Evolutionary conservation across 2,888 invertebrate genomes (phyloP), one percentile per base, ranked within the genome.

Genomic region (Luperina testacea): DNA sequence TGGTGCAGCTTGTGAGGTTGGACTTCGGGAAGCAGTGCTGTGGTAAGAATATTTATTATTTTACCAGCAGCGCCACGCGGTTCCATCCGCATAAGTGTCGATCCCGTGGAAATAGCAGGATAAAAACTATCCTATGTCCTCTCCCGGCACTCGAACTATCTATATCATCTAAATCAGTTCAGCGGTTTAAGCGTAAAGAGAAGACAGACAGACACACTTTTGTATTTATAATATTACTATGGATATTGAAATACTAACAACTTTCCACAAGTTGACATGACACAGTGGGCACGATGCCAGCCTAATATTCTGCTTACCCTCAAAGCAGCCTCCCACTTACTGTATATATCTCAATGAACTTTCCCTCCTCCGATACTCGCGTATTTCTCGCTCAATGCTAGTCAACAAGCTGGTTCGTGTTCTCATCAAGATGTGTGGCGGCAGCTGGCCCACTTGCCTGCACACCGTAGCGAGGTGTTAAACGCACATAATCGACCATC

Each of bases 21-120:
- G 99, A 99, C 97, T 99, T 99, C 92, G 99, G 99, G 82, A 98
- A 98, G 94, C 97, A 98, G 42, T 99, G 99, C 92, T 99, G 99
- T 93, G 99, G 99, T 98, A 95, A 98, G 98, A 85, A n/a, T 57
- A 38, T 57, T 20, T 69, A 69, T 8, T 7, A 13, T 38, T 70
- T 32, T 32, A 38, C 38, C 7, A 38, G 38, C 38, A 6, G 0
- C 38, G 6, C 38, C 38, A 6, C 0, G 38, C 38, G 6, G 5
- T 6, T 38, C 7, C 6, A 38, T 11, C 42, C 9, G 42, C 42
- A 9, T 9, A 42, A 42, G 42, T 42, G 42, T 42, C 42, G 42
- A 42, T 9, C 9, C 9, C 42, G 42, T 42, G 42, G 9, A 1
- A 42, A 42, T 42, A 42, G 9, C 9, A 9, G 42, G 1, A 42